Evolutionary conservation across 2,113 vertebrate species (phyloP).

Genomic region (Philantomba maxwellii): DNA sequence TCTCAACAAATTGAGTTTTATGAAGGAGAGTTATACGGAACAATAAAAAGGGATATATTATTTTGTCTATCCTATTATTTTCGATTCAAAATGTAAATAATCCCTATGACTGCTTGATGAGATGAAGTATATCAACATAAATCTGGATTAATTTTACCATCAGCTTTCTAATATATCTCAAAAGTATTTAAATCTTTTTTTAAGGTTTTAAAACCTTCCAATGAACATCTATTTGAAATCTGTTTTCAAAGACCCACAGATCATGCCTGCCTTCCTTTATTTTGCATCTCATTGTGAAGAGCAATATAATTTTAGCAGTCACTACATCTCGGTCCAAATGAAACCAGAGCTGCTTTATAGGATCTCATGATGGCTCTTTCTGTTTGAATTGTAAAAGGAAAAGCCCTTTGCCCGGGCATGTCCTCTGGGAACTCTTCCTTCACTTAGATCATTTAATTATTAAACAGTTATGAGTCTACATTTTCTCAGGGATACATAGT

Average conservation of each 20-base stretch:
- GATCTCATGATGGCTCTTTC: constrained; percentile 6
- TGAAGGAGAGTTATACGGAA: background rate
- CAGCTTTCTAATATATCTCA: constrained; percentile 33
- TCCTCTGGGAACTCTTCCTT: background rate
- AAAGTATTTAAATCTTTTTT: background rate
- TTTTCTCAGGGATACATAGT: background rate
- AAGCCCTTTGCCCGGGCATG: constrained; percentile 26
- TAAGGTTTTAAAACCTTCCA: constrained; percentile 40
- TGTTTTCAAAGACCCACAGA: constrained; percentile 63
- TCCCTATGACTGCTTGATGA: constrained; percentile 38
- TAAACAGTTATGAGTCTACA: background rate
- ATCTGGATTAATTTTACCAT: constrained; percentile 55
- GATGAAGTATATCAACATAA: constrained; percentile 34
- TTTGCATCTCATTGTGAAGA: constrained; percentile 60
- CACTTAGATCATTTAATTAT: constrained; percentile 48
- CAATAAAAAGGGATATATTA: background rate
- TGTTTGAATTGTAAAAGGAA: constrained; percentile 20
- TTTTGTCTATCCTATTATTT: constrained; percentile 46
- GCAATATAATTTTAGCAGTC: constrained; percentile 35
- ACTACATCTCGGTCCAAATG: constrained; percentile 18
- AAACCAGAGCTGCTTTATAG: constrained; percentile 40
- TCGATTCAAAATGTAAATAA: constrained; percentile 60
- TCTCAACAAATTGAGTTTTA: background rate
- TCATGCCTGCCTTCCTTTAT: constrained; percentile 1
- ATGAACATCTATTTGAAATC: constrained; percentile 61